phyloP scores from a whole-genome alignment of 2,888 invertebrate species.

The Gari tellinella region DNA sequence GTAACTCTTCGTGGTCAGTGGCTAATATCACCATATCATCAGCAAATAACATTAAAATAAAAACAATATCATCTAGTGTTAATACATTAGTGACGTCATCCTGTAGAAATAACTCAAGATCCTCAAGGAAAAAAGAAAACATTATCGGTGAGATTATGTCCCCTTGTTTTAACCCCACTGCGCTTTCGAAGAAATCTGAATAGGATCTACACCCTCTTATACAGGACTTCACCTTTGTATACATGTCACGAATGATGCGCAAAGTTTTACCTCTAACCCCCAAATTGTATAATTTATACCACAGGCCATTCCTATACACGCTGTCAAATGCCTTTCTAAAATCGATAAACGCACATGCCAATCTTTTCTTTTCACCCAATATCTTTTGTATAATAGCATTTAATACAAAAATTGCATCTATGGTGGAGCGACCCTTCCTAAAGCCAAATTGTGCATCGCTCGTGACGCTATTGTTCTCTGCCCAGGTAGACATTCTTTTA shows the following conservation, averaged over 20 bases:
- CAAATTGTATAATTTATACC: slow-evolving; percentile 16
- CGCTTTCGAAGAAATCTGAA: slow-evolving; percentile 23
- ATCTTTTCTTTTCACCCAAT: slow-evolving; percentile 22
- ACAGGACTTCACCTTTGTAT: slow-evolving; percentile 28
- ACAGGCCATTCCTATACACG: slow-evolving; percentile 28
- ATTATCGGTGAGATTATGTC: slow-evolving; percentile 24
- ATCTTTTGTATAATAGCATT: slow-evolving; percentile 10
- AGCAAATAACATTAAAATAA: too few species aligned
- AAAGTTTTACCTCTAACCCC: slow-evolving; percentile 21
- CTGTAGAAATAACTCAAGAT: too few species aligned
- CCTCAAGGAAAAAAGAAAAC: slow-evolving; percentile 30
- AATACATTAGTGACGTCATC: too few species aligned
- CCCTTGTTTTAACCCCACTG: slow-evolving; percentile 30
- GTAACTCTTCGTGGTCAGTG: too few species aligned
- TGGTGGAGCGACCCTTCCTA: slow-evolving; percentile 16
- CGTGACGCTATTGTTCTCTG: slow-evolving; percentile 14
- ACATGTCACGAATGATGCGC: slow-evolving; percentile 20
- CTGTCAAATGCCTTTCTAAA: slow-evolving; percentile 28
- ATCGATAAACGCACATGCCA: slow-evolving; percentile 25
- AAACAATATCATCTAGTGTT: too few species aligned
- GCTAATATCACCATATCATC: too few species aligned
- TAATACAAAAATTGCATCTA: slow-evolving; percentile 25
- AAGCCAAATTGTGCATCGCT: slow-evolving; percentile 43
- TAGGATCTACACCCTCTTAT: slow-evolving; percentile 11
- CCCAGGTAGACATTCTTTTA: slow-evolving; percentile 5